Base-by-base conservation (phyloP, 37 sponge, comb jelly and placozoan genomes). In the Hormiphora californensis region DNA sequence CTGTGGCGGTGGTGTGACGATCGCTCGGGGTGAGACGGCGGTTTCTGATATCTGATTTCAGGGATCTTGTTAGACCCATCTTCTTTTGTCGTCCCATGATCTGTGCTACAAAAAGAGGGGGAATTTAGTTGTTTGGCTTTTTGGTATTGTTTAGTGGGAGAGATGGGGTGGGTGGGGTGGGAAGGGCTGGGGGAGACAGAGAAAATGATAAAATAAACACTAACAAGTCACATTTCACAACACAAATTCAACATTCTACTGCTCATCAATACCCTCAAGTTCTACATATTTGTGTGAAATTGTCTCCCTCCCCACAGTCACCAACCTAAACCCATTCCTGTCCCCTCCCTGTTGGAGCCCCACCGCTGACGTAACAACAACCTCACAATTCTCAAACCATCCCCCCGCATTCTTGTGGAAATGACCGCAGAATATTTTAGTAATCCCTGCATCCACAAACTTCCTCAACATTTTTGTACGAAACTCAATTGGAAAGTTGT, bases 61-160 rank as follows among this genome's bases (percentile, higher is more conserved):
- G 81, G 46, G 81, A 37, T 46, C 43, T 43, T 22, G 46, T 46
- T 28, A 73, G 23, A 21, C 81, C 81, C 21, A 73, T 1, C 44
- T 73, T 73, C 81, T 73, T 73, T 28, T 73, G 81, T 40, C 43
- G 40, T 17, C 81, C 81, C 81, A 73, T 73, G 53, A 17, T 49
- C 53, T 17, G 15, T 49, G 15, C 53, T 49, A 15, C 15, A 49
- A 49, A 49, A 49, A 49, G 12, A 17, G 53, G 12, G 15, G 53
- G 53, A 49, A 49, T 17, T 15, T 49, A 15, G n/a, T n/a, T n/a
- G n/a, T n/a, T n/a, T n/a, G n/a, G n/a, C n/a, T n/a, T n/a, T n/a
- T n/a, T n/a, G n/a, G n/a, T n/a, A n/a, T n/a, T n/a, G n/a, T n/a
- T n/a, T n/a, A n/a, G n/a, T n/a, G n/a, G n/a, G n/a, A n/a, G n/a